Conservation (phyloP, 2,113 vertebrate genomes). For the Mormyrus iriodes region DNA sequence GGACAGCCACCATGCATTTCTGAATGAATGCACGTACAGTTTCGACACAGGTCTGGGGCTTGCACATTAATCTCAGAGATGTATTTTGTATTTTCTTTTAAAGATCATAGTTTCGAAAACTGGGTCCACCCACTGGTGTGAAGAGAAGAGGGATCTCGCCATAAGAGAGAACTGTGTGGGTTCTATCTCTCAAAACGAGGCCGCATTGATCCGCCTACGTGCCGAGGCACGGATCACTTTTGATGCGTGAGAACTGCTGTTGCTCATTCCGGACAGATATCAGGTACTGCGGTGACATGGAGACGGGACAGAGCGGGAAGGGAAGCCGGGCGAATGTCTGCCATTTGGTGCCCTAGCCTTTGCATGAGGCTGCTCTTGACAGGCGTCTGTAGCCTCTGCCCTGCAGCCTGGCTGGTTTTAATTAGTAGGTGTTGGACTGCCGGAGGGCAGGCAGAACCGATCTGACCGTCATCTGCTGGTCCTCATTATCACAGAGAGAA, state of each 20-base stretch:
- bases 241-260: constrained; percentile 1
- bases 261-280: background rate
- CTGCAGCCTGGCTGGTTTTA: constrained; percentile 75
- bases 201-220: constrained; percentile 67
- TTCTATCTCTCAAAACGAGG: constrained; percentile 56
- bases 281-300: background rate
- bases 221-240: constrained; percentile 55
- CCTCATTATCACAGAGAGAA: constrained; percentile 66
- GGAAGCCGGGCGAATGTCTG: background rate
- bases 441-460: constrained; percentile 59
- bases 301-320: background rate
- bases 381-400: constrained; percentile 73
- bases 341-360: background rate
- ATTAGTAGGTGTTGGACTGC: constrained; percentile 74
- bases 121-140: constrained; percentile 67
- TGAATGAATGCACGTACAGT: background rate
- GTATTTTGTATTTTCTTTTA: constrained; percentile 61
- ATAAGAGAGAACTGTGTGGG: constrained; percentile 70
- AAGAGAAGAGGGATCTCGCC: constrained; percentile 46
- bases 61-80: constrained; percentile 12
- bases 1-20: background rate
- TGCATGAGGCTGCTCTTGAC: constrained; percentile 50
- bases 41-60: background rate
- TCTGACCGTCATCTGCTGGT: constrained; percentile 54
- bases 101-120: constrained; percentile 63